Base-by-base conservation (phyloP, 2,797 vertebrate species). In the Ptychobarbus kaznakovi region DNA sequence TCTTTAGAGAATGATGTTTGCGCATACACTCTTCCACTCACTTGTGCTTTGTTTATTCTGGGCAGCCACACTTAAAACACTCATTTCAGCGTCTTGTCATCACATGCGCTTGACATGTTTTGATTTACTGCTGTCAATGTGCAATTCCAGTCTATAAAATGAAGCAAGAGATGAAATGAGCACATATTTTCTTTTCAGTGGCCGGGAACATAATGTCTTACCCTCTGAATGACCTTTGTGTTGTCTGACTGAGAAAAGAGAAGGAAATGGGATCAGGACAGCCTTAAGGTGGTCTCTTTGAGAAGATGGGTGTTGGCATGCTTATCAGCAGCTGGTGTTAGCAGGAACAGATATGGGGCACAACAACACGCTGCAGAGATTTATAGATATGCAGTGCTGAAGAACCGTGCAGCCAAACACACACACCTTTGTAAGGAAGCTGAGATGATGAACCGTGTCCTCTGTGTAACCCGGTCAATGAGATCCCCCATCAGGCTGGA, bases 271-370 rank as follows among this genome's bases (percentile, higher is more conserved):
- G 25, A 87, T 65, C 83, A 78, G 65, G 77, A n/a, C 81, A 86
- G 72, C 58, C 56, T 66, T 80, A 20, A 73, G 78, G 63, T 32
- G 83, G 85, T 38, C 32, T 82, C 72, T 65, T 73, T 25, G 68
- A 74, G 56, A 69, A 83, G 56, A 76, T 81, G 65, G 77, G 86
- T 87, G 77, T 75, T 53, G 79, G 79, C 77, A 84, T 69, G 82
- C 78, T 61, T 72, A 79, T 76, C 84, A 63, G 69, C 76, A 81
- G 72, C 61, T 83, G 84, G 58, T 74, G 42, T 82, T 51, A 49
- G 83, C 73, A 73, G 66, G 49, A 88, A 84, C 81, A 76, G 76
- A 80, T 80, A 82, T 46, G 38, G 63, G 53, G 61, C 66, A 85
- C 76, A 69, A 68, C 51, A 85, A 42, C 73, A 77, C 13, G n/a